A percentile compares a stretch with the other conserved stretches of the same genome.
Evolutionary conservation across 2,113 vertebrate genomes (phyloP).

Genomic region (Nyctibius bracteatus): DNA sequence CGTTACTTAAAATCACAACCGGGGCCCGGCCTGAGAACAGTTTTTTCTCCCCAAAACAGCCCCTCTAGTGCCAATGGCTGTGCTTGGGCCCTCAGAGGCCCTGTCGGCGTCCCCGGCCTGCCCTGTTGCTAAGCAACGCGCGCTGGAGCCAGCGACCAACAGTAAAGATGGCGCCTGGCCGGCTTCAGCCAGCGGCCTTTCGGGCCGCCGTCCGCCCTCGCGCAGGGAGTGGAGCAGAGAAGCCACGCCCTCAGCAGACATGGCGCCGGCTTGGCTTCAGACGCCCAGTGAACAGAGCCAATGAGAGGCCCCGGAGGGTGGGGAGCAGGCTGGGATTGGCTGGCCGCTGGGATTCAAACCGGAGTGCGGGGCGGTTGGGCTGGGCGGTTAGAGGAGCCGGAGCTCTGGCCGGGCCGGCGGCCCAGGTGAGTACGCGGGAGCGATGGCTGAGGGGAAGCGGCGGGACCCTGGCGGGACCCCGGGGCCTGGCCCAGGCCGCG

Average conservation of each 20-base stretch:
- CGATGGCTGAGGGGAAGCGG: background rate
- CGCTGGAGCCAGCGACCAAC: fast-evolving
- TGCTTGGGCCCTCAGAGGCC: background rate
- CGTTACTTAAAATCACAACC: fast-evolving
- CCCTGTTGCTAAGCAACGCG: background rate
- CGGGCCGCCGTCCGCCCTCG: fast-evolving
- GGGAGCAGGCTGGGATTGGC: background rate
- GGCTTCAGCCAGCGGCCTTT: fast-evolving
- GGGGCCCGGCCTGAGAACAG: fast-evolving
- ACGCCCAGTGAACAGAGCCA: background rate
- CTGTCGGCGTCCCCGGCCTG: background rate
- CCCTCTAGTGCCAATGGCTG: fast-evolving
- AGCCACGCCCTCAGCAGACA: background rate
- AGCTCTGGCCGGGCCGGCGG: background rate
- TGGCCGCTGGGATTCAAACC: background rate
- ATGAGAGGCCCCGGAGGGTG: background rate
- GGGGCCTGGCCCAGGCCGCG: fast-evolving
- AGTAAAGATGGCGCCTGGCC: background rate
- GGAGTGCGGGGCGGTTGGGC: background rate
- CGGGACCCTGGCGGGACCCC: no score
- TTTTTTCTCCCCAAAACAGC: fast-evolving
- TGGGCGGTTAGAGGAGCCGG: background rate
- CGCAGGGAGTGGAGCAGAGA: fast-evolving
- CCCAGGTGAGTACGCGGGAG: background rate
- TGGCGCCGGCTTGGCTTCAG: background rate